phyloP scores from a whole-genome alignment of 1,140 invertebrate species.

The Hycleus phaleratus region DNA sequence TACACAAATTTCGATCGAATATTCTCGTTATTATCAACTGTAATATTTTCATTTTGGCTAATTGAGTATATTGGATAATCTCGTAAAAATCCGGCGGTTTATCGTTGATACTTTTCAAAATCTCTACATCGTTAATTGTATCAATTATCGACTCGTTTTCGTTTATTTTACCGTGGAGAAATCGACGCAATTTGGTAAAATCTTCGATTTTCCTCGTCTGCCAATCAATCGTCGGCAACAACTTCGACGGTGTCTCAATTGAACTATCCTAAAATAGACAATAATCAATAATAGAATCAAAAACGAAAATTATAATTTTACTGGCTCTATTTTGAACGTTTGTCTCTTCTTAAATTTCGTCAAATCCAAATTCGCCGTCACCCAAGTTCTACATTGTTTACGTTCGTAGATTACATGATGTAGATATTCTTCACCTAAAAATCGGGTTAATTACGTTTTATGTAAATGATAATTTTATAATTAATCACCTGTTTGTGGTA shows the following conservation, averaged over 20 bases:
- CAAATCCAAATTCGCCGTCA: constrained; percentile 26
- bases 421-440: constrained; percentile 37
- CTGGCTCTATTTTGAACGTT: constrained; percentile 21
- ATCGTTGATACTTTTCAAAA: not conserved
- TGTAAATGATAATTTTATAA: not conserved
- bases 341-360: constrained; percentile 28
- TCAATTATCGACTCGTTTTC: not conserved
- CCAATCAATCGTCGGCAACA: constrained; percentile 37
- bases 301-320: constrained; percentile 6
- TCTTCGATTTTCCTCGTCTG: constrained; percentile 36
- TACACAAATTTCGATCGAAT: constrained; percentile 19
- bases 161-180: constrained; percentile 21
- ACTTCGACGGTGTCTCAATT: constrained; percentile 22
- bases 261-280: constrained; percentile 13
- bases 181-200: constrained; percentile 34
- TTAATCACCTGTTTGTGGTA: constrained; percentile 31
- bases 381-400: constrained; percentile 28
- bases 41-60: constrained; percentile 32
- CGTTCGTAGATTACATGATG: constrained; percentile 38
- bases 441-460: not conserved
- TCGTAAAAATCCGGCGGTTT: constrained; percentile 22
- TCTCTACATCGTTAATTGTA: constrained; percentile 5
- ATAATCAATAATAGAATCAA: constrained; percentile 1
- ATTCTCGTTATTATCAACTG: constrained; percentile 24
- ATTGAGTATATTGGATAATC: constrained; percentile 27